phyloP scores from a whole-genome alignment of 2,888 invertebrate genomes.

The Ochropleura leucogaster region DNA sequence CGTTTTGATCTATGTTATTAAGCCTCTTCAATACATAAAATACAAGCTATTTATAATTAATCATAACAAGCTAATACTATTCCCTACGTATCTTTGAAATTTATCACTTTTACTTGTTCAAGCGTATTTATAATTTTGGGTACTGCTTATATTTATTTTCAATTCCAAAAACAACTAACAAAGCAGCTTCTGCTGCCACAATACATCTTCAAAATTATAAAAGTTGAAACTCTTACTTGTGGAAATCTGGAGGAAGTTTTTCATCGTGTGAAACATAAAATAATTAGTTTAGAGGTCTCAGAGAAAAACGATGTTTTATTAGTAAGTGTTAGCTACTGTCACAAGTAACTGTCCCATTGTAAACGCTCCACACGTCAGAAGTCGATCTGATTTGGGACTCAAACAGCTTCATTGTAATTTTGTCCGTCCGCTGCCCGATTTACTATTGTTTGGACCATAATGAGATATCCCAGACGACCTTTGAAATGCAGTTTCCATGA shows the following conservation, averaged over 20 bases:
- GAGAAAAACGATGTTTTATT: too few relatives aligned
- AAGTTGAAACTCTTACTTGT: background rate
- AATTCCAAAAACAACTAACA: background rate
- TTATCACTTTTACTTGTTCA: background rate
- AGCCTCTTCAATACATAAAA: too few relatives aligned
- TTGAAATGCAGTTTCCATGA: conserved; percentile 22
- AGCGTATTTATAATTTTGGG: background rate
- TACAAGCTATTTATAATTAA: background rate
- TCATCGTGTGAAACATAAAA: background rate
- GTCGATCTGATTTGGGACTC: conserved; percentile 63
- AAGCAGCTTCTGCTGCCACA: background rate
- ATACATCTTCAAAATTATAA: background rate
- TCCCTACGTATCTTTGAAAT: background rate
- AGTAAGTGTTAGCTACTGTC: conserved; percentile 12
- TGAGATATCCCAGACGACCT: conserved; percentile 63
- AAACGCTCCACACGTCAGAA: conserved; percentile 47
- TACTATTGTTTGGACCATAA: conserved; percentile 72
- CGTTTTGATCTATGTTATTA: too few relatives aligned
- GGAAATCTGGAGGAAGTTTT: background rate
- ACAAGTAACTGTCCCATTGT: conserved; percentile 37
- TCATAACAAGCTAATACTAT: background rate
- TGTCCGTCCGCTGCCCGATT: conserved; percentile 68
- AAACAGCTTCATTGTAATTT: conserved; percentile 68
- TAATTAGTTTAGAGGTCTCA: background rate
- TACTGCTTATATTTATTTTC: background rate